Conservation (phyloP, 2,113 vertebrate species). For the Dipodomys ordii region DNA sequence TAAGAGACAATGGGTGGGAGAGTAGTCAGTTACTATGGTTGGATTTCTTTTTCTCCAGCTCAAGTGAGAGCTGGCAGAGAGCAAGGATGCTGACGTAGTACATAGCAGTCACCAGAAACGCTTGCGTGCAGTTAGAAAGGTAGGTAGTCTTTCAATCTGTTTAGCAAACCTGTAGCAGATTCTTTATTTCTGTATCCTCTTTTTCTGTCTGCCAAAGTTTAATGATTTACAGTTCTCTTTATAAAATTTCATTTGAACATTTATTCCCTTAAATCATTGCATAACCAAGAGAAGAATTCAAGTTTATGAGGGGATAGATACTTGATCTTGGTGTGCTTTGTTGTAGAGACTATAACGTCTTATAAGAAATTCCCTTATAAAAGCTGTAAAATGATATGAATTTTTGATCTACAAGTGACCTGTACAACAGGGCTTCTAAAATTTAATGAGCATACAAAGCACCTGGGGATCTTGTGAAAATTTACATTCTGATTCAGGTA, state of each 20-base stretch:
- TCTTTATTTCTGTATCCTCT: neutral
- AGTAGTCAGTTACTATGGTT: conserved; percentile 50
- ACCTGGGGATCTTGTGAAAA: conserved; percentile 32
- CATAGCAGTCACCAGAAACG: conserved; percentile 37
- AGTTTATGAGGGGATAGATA: neutral
- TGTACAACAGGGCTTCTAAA: neutral
- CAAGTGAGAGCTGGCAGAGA: conserved; percentile 45
- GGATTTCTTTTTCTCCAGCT: conserved; percentile 58
- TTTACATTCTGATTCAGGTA: conserved; percentile 3
- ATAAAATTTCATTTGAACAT: conserved; percentile 38
- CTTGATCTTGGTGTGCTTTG: neutral
- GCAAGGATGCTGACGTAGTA: neutral
- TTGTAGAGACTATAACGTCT: neutral
- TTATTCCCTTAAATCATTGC: conserved; percentile 50
- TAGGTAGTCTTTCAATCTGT: neutral
- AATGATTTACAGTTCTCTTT: conserved; percentile 27
- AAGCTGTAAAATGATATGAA: conserved; percentile 19
- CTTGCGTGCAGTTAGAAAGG: neutral
- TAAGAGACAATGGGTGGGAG: conserved; percentile 77
- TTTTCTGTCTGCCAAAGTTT: conserved; percentile 3
- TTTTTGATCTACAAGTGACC: conserved; percentile 40
- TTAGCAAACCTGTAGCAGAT: neutral
- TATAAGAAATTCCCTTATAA: neutral
- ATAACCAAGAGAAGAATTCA: conserved; percentile 15
- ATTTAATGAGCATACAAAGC: neutral